Conservation (phyloP, 1,140 invertebrate genomes). For the Drosophila malerkotliana region DNA sequence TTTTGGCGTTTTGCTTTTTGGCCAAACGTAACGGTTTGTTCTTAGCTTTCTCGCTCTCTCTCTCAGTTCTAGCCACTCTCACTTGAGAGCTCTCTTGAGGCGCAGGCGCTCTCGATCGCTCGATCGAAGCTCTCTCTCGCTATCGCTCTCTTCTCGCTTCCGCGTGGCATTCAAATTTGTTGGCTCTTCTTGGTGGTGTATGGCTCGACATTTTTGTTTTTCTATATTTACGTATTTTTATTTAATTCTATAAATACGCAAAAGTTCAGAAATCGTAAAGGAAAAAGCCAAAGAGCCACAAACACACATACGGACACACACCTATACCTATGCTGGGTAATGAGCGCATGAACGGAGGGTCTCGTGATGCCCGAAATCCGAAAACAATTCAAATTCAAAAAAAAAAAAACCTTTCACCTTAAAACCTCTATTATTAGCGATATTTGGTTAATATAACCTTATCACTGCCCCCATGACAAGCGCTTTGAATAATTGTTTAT, state of each 20-base stretch:
- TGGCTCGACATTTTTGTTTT: constrained; percentile 56
- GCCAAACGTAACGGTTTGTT: constrained; percentile 65
- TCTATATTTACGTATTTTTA: constrained; percentile 73
- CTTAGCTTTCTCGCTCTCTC: constrained; percentile 22
- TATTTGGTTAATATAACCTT: background rate
- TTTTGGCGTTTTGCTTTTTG: constrained; percentile 49
- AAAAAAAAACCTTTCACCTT: background rate
- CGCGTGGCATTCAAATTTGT: constrained; percentile 73
- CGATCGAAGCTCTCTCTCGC: background rate
- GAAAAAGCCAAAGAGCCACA: constrained; percentile 23
- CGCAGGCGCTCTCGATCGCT: constrained; percentile 46
- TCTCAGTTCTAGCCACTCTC: constrained; percentile 24
- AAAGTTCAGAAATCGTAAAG: constrained; percentile 29
- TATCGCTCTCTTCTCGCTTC: constrained; percentile 44
- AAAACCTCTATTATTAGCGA: no score
- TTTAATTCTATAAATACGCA: constrained; percentile 76
- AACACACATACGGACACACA: constrained; percentile 3
- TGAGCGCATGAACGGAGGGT: constrained; percentile 45
- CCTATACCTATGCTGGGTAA: constrained; percentile 10
- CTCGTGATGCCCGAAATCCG: constrained; percentile 62
- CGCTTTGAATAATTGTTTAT: constrained; percentile 20
- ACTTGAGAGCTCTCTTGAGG: constrained; percentile 22
- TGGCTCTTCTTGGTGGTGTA: constrained; percentile 6
- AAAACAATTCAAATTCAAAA: constrained; percentile 48
- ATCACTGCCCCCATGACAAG: constrained; percentile 23